phyloP scores from a whole-genome alignment of 2,797 vertebrate genomes.

The Scyliorhinus canicula region DNA sequence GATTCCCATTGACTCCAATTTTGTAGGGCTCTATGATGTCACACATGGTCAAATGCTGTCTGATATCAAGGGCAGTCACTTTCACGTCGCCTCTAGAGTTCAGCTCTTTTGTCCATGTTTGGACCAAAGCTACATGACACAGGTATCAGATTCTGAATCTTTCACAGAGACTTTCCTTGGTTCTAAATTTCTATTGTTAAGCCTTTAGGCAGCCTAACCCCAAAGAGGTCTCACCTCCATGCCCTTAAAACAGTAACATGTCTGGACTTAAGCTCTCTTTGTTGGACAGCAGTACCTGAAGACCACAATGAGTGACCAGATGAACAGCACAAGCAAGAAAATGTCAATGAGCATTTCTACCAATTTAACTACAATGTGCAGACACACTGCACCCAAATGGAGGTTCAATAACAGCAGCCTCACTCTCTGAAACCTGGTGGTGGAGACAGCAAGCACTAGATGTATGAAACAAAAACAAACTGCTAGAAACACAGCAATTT shows the following conservation, averaged over 20 bases:
- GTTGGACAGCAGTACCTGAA: background rate
- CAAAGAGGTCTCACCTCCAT: background rate
- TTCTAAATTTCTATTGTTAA: background rate
- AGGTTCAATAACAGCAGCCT: background rate
- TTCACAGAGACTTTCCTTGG: background rate
- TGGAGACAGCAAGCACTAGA: background rate
- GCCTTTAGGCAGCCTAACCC: background rate
- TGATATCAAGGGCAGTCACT: too few species aligned
- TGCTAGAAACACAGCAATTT: background rate
- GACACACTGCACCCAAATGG: background rate
- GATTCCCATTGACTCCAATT: too few species aligned
- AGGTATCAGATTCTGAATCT: background rate
- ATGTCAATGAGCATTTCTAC: background rate
- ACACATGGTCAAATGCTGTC: too few species aligned
- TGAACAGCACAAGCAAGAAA: background rate
- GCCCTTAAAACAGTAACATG: background rate
- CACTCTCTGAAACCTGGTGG: background rate
- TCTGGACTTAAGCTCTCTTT: background rate
- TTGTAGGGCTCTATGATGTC: too few species aligned
- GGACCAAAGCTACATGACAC: too few species aligned
- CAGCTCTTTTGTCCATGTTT: too few species aligned
- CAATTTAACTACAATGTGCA: background rate
- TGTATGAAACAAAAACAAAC: background rate
- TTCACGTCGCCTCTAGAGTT: too few species aligned
- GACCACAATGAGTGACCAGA: background rate